Evolutionary conservation across 2,113 vertebrate genomes (phyloP), one percentile per base, ranked within the genome.

Genomic region (Tychaedon coryphoeus): DNA sequence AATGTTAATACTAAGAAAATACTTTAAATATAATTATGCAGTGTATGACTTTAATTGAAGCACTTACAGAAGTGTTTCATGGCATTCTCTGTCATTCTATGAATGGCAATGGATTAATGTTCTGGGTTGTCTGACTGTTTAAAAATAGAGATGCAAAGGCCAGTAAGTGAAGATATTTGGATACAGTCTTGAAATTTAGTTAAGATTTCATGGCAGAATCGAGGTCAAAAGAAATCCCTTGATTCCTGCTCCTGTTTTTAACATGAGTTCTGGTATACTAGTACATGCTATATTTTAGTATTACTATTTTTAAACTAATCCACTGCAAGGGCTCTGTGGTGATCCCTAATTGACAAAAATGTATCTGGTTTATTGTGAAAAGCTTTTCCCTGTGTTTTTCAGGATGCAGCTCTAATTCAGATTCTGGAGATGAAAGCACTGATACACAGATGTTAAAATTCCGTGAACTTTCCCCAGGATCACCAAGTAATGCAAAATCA

Each of bases 381-480:
- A 11, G 12, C 29, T 65, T 86, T 72, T 48, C 19, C 61, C 34
- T 65, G 4, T 81, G 47, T 79, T 87, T 94, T 92, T 66, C 36
- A 95, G 95, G 47, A 58, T 78, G 31, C 76, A 38, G 77, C 54
- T 93, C 73, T 75, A 82, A 60, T 73, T 90, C 78, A 83, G 81
- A 91, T 82, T 97, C 92, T 75, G 94, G 53, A 81, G 92, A 87
- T 86, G 84, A 82, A 29, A 58, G 50, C 45, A 36, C 10, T 80
- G 95, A 91, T 93, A 77, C 36, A 31, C 60, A 78, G 14, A 57
- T 19, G 1, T 62, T 0, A 0, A 72, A 47, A 54, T 85, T 86
- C 36, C 72, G 22, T 93, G 94, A 81, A 67, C 13, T 12, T 85
- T 74, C 58, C 31, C 58, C 48, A 43, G 69, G n/a, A 54, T 43